Conservation (phyloP, 2,113 vertebrate species). For the Malurus melanocephalus region DNA sequence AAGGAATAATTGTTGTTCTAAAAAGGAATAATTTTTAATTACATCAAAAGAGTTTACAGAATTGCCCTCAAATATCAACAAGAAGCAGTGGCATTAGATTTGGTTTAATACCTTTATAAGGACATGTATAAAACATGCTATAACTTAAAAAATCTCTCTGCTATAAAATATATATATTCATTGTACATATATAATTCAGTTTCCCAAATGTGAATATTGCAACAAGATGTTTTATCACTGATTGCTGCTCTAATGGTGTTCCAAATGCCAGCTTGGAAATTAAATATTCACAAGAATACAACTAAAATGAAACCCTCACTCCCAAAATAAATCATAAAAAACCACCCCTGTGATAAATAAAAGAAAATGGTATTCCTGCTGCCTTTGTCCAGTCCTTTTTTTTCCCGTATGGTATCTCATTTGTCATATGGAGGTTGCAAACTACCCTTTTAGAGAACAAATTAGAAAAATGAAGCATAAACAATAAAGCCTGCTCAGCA, state of each 20-base stretch:
- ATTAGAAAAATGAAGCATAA: constrained; percentile 64
- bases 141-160: neutral
- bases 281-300: constrained; percentile 37
- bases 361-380: constrained; percentile 21
- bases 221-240: neutral
- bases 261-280: constrained; percentile 22
- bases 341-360: constrained; percentile 14
- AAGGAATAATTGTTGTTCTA: neutral
- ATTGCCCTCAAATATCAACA: neutral
- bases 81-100: neutral
- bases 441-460: constrained; percentile 44
- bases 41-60: neutral
- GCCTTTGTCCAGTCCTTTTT: constrained; percentile 43
- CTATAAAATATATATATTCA: neutral
- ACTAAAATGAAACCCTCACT: neutral
- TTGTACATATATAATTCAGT: neutral
- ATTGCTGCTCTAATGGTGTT: neutral
- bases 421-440: constrained; percentile 52
- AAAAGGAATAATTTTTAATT: neutral
- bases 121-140: neutral
- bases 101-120: neutral
- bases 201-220: constrained; percentile 6
- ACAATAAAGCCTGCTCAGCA: constrained; percentile 60
- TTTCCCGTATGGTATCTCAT: constrained; percentile 51
- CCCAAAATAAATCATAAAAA: constrained; percentile 13